Conservation (phyloP, 2,797 vertebrate species). For the Coranthus polyacanthus region DNA sequence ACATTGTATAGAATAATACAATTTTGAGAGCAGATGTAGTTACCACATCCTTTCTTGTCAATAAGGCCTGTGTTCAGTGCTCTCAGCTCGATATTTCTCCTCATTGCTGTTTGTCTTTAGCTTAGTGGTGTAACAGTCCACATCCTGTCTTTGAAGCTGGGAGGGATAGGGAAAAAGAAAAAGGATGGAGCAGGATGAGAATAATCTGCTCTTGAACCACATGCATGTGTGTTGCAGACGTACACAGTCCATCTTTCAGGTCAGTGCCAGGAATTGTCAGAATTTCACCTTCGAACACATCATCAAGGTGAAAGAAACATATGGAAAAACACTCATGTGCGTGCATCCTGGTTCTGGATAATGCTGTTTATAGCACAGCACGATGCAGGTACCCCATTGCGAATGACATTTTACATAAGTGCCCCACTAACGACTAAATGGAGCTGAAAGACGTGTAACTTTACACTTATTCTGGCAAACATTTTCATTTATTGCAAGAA, state of each 20-base stretch:
- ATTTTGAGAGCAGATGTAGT: conserved; percentile 34
- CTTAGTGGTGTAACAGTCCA: conserved; percentile 55
- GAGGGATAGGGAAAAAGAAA: neutral
- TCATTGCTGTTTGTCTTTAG: conserved; percentile 54
- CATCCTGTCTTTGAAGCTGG: conserved; percentile 59
- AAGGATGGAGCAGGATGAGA: conserved; percentile 6
- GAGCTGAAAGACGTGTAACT: conserved; percentile 10
- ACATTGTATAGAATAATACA: conserved; percentile 24
- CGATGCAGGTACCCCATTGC: conserved; percentile 49
- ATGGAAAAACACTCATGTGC: conserved; percentile 44
- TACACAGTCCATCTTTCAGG: conserved; percentile 36
- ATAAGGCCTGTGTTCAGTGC: conserved; percentile 35
- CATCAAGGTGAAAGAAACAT: conserved; percentile 20
- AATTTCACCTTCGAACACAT: conserved; percentile 47
- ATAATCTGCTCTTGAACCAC: conserved; percentile 10
- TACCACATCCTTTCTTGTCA: conserved; percentile 56
- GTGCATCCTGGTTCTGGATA: conserved; percentile 38
- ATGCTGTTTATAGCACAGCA: conserved; percentile 55
- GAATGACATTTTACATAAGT: conserved; percentile 41
- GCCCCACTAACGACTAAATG: conserved; percentile 14
- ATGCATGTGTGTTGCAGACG: conserved; percentile 19
- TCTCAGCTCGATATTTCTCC: conserved; percentile 41
- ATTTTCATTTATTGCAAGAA: conserved; percentile 10
- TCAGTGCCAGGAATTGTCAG: conserved; percentile 31
- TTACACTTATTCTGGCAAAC: neutral